A percentile compares a stretch with the other conserved stretches of the same genome.
These are phyloP conservation scores for Oceanodroma tethys DNA, from an alignment of 2,113 vertebrate genomes.

Conservation along the genomic window DNA sequence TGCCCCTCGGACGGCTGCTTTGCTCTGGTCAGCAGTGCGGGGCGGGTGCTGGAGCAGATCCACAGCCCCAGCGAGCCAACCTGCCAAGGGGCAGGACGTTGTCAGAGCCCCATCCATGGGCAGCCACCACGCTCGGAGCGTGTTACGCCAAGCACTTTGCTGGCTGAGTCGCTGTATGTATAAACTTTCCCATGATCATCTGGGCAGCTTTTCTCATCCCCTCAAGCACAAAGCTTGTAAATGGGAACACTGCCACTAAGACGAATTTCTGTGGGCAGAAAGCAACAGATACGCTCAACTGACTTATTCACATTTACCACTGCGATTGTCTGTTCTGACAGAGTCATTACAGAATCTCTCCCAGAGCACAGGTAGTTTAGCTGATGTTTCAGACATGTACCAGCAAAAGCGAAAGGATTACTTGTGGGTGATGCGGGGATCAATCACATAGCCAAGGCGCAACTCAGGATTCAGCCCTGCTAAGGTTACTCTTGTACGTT, in stretches of 20 bases:
- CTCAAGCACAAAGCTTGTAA: slow-evolving; percentile 28
- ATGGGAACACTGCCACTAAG: not conserved
- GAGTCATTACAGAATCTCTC: not conserved
- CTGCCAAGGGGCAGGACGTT: not conserved
- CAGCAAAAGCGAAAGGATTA: slow-evolving; percentile 16
- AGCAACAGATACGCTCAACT: not conserved
- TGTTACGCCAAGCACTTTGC: not conserved
- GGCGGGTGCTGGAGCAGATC: not conserved
- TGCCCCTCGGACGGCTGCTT: accelerated
- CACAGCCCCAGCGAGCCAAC: not conserved
- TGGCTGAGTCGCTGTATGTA: not conserved
- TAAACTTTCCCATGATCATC: slow-evolving; percentile 53
- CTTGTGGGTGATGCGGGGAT: not conserved
- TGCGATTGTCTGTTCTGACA: not conserved
- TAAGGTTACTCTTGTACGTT: not conserved
- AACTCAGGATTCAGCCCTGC: not conserved
- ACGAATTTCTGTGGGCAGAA: slow-evolving; percentile 13
- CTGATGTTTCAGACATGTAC: not conserved
- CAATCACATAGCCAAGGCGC: not conserved
- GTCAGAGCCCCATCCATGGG: not conserved
- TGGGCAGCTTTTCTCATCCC: slow-evolving; percentile 28
- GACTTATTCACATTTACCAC: not conserved
- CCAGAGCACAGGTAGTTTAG: not conserved
- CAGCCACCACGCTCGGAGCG: accelerated
- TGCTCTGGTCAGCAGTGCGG: not conserved